phyloP scores from a whole-genome alignment of 1,140 invertebrate species.

The Condylostylus longicornis region DNA sequence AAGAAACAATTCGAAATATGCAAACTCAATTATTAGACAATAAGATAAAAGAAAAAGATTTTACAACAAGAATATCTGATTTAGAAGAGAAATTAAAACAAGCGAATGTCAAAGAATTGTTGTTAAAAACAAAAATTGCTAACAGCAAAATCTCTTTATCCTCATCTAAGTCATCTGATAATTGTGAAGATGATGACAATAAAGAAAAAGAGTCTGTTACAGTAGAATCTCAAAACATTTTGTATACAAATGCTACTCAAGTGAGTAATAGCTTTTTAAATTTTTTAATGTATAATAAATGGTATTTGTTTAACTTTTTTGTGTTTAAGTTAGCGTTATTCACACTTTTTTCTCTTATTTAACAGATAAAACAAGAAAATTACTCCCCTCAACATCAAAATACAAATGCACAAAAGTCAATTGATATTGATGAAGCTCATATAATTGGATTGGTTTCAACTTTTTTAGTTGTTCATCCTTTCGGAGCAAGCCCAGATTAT shows the following conservation, averaged over 20 bases:
- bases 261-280: slow-evolving; percentile 7
- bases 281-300: not conserved
- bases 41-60: slow-evolving; percentile 44
- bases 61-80: slow-evolving; percentile 43
- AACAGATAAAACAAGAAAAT: not conserved
- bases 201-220: not conserved
- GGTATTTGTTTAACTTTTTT: not conserved
- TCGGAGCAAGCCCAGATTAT: slow-evolving; percentile 70
- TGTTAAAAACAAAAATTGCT: slow-evolving; percentile 18
- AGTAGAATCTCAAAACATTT: not conserved
- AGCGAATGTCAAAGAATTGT: slow-evolving; percentile 21
- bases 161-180: slow-evolving; percentile 3
- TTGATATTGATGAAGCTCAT: slow-evolving; percentile 44
- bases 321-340: slow-evolving; percentile 6
- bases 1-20: slow-evolving; percentile 66
- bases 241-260: slow-evolving; percentile 3
- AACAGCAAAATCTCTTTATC: slow-evolving; percentile 9
- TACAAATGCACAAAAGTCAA: too few relatives aligned
- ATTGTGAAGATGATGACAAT: not conserved
- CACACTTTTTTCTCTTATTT: too few relatives aligned
- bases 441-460: slow-evolving; percentile 65
- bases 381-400: not conserved
- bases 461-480: slow-evolving; percentile 76
- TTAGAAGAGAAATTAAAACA: slow-evolving; percentile 39
- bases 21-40: slow-evolving; percentile 56